Evolutionary conservation across 2,113 vertebrate genomes (phyloP).

Genomic region (Actenoides lindsayi): DNA sequence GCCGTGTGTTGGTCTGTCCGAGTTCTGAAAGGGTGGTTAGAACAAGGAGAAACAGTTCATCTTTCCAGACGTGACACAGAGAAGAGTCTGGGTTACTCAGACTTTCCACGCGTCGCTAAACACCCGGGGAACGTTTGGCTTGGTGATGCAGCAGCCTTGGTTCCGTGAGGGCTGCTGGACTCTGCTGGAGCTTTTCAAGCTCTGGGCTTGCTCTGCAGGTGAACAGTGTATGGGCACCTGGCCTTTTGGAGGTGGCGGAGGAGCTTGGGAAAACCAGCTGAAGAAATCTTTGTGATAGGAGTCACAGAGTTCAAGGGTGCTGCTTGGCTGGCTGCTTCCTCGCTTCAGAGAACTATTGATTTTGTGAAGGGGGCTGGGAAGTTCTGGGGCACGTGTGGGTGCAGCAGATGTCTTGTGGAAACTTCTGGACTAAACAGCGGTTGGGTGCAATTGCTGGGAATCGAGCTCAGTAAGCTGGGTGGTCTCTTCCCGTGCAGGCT

Average conservation of each 20-base stretch:
- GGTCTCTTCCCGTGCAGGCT: background rate
- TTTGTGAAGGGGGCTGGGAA: rapidly evolving
- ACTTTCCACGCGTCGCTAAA: background rate
- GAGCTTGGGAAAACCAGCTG: background rate
- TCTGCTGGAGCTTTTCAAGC: background rate
- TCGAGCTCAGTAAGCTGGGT: background rate
- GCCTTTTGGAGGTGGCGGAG: background rate
- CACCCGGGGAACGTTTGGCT: background rate
- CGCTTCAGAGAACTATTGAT: rapidly evolving
- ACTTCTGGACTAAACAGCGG: background rate
- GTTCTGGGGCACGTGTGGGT: background rate
- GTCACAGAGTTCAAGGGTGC: background rate
- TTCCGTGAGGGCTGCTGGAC: background rate
- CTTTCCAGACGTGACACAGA: background rate
- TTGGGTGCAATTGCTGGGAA: background rate
- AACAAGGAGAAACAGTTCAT: background rate
- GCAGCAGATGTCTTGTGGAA: background rate
- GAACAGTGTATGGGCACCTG: background rate
- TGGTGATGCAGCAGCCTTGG: background rate
- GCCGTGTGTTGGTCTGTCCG: background rate
- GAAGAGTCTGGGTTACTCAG: background rate
- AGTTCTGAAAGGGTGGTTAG: background rate
- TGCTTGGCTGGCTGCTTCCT: background rate
- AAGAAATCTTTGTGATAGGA: background rate
- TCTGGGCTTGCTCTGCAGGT: background rate